These are phyloP conservation scores for Lochmaea crataegi DNA, from an alignment of 2,888 invertebrate genomes.

Conservation along the genomic window DNA sequence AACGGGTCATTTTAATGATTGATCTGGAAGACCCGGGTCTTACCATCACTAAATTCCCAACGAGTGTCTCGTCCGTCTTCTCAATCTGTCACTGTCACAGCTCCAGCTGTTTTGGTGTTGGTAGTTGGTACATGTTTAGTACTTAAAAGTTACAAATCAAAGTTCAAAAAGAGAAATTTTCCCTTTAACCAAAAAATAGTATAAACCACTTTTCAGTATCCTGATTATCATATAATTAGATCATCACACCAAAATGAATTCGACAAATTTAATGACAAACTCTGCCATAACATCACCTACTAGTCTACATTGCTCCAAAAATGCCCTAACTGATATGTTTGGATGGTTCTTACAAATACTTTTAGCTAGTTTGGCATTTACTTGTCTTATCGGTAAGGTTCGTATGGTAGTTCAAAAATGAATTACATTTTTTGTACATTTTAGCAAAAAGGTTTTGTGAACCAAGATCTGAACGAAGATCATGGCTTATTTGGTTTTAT, in stretches of 20 bases:
- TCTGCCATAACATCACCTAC: conserved; percentile 3
- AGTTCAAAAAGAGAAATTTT: conserved; percentile 4
- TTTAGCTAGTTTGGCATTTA: conserved; percentile 77
- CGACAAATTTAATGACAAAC: conserved; percentile 10
- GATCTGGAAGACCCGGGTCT: no score
- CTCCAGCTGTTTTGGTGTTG: conserved; percentile 4
- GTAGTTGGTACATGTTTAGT: neutral
- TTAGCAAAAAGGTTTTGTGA: conserved; percentile 81
- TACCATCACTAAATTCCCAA: no score
- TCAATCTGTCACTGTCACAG: conserved; percentile 7
- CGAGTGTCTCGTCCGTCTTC: neutral
- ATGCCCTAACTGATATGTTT: conserved; percentile 78
- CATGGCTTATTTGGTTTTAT: conserved; percentile 85
- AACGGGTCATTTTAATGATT: no score
- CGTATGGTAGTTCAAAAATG: neutral
- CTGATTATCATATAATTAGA: conserved; percentile 7
- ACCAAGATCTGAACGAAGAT: conserved; percentile 73
- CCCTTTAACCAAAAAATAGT: neutral
- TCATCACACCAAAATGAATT: conserved; percentile 27
- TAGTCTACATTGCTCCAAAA: conserved; percentile 72
- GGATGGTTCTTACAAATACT: conserved; percentile 81
- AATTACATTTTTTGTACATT: conserved; percentile 49
- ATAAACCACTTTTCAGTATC: neutral
- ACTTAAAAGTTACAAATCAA: conserved; percentile 4
- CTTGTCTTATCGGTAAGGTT: conserved; percentile 76